These are phyloP conservation scores for Leptinotarsa haldemani DNA, from an alignment of 2,888 invertebrate species.

Conservation along the genomic window DNA sequence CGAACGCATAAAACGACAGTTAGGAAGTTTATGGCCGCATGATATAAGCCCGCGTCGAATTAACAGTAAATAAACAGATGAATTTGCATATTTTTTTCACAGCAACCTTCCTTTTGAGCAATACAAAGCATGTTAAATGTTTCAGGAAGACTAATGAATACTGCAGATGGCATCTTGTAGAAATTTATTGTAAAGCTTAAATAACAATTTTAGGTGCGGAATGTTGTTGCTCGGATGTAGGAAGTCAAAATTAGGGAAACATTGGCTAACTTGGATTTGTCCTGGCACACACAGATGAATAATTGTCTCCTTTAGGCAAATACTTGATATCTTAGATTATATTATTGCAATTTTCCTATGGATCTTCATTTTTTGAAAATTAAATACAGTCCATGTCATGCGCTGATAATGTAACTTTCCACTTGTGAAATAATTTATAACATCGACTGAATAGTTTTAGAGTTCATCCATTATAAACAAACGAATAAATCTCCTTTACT, in stretches of 20 bases:
- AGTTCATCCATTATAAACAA: no score
- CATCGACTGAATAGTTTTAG: no score
- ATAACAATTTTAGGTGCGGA: not conserved
- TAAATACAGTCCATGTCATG: no score
- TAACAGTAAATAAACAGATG: constrained; percentile 33
- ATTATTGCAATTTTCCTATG: no score
- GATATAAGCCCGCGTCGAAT: constrained; percentile 28
- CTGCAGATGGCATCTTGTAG: constrained; percentile 12
- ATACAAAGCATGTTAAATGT: constrained; percentile 4
- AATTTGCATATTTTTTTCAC: constrained; percentile 33
- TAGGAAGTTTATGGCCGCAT: constrained; percentile 25
- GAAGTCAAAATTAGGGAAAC: not conserved
- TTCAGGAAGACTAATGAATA: constrained; percentile 6
- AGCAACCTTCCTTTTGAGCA: constrained; percentile 17
- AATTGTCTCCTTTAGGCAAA: no score
- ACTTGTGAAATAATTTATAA: no score
- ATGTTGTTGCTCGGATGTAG: not conserved
- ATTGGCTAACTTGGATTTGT: no score
- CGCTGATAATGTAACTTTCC: no score
- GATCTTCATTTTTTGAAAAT: no score
- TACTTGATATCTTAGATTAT: no score
- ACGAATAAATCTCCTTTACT: no score
- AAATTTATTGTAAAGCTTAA: not conserved
- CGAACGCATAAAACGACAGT: constrained; percentile 30
- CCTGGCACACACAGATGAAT: no score